These are phyloP conservation scores for Scelioninae gen. 1 DNA, from an alignment of 2,888 invertebrate species.

Conservation along the genomic window DNA sequence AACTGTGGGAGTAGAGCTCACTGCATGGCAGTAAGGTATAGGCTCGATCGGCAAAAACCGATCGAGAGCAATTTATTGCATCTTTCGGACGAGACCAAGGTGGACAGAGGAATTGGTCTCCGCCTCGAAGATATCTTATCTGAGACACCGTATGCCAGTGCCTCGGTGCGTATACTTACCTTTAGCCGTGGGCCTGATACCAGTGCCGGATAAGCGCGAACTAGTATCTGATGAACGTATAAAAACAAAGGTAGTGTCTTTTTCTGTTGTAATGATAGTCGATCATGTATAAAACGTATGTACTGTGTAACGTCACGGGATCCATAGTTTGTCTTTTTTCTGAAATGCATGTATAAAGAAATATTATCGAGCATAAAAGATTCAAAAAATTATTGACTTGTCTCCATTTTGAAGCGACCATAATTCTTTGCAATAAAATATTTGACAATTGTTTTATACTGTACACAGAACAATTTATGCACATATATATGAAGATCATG, in stretches of 20 bases:
- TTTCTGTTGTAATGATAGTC: slow-evolving; percentile 76
- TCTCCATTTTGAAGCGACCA: slow-evolving; percentile 1
- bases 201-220: slow-evolving; percentile 78
- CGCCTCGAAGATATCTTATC: slow-evolving; percentile 82
- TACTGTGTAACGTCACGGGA: slow-evolving; percentile 58
- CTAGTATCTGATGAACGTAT: slow-evolving; percentile 81
- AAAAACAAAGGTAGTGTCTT: slow-evolving; percentile 80
- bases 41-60: slow-evolving; percentile 81
- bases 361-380: slow-evolving; percentile 36
- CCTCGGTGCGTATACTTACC: slow-evolving; percentile 77
- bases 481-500: too few relatives aligned
- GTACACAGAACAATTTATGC: too few relatives aligned
- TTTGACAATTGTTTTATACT: background rate
- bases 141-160: slow-evolving; percentile 77
- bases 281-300: slow-evolving; percentile 69
- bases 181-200: slow-evolving; percentile 81
- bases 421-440: too few relatives aligned
- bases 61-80: slow-evolving; percentile 83
- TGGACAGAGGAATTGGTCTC: slow-evolving; percentile 81
- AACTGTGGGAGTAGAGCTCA: slow-evolving; percentile 59
- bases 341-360: slow-evolving; percentile 37
- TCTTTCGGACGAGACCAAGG: slow-evolving; percentile 78
- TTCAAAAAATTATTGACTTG: slow-evolving; percentile 37
- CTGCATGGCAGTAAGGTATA: slow-evolving; percentile 67
- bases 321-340: slow-evolving; percentile 15